Evolutionary conservation across 2,113 vertebrate species (phyloP), one percentile per base, ranked within the genome.

Genomic region (Nothoprocta pentlandii): DNA sequence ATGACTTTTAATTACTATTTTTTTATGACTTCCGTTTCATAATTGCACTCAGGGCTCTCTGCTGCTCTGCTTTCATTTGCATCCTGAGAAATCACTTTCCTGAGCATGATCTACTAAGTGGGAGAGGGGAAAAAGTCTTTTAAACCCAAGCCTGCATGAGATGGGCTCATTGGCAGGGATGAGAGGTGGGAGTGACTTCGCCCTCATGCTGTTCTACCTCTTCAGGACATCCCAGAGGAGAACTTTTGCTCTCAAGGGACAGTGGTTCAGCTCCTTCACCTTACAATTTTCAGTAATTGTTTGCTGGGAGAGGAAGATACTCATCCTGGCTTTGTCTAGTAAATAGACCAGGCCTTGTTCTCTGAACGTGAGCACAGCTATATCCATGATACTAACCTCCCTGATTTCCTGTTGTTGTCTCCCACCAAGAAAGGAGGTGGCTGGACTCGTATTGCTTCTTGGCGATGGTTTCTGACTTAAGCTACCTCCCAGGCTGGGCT

Each of bases 1-100:
- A 95, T 0, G 71, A 86, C 95, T 96, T 96, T 96, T 96, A 96
- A 96, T 96, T 96, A 93, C 96, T 86, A 49, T 69, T 94, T 96
- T 56, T 96, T 95, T 95, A 96, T 34, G 0, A 74, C 85, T 96
- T 97, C 96, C 95, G 91, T 92, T 89, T 82, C 85, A 30, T 91
- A 93, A 95, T 95, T 96, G 93, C 87, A 49, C 89, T 80, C 87
- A 39, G 89, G 91, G 79, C 79, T 95, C 82, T 93, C 87, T 82
- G 87, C 87, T 92, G n/a, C 42, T 96, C 87, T 80, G 70, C 93
- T 94, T 91, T 96, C 92, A 92, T 95, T 85, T 95, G 68, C 82
- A 78, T 91, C 94, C 76, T 80, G 75, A 94, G 94, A 94, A 96
- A 96, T 94, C 87, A 20, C 79, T 78, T 92, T 80, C 85, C 69